Base-by-base conservation (phyloP, 2,113 vertebrate species). In the Perognathus longimembris region DNA sequence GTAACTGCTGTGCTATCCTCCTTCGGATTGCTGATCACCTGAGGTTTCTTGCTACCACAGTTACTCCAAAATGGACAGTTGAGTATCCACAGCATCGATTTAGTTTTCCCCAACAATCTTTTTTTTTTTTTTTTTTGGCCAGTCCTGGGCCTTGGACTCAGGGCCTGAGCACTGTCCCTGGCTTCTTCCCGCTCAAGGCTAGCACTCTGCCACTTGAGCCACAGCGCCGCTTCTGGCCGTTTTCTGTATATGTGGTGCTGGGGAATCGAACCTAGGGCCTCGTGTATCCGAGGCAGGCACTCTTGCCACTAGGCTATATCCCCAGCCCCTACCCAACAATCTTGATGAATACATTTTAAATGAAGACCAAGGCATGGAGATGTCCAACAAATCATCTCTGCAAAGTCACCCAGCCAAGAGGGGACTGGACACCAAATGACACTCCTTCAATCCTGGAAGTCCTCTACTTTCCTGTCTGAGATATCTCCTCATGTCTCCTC, bases 351-450 rank as follows among this genome's bases (percentile, higher is more conserved):
- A 54, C 14, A 54, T 94, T 92, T 38, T 32, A 61, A 54, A 11
- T 17, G 74, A 90, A 78, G 40, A 81, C 38, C 42, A 66, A 89
- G 36, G 32, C 76, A 61, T 21, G 63, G 34, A 54, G 54, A 78
- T n/a, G 32, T 66, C 73, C 71, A 91, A 36, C 28, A 71, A 89
- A 83, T 78, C 82, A 71, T 14, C 26, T 94, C 45, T 50, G 81
- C 61, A 66, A 74, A 92, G 63, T 71, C 59, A 73, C 73, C 54
- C 45, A 74, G 69, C 30, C 14, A 57, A 45, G 24, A 54, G 86
- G 36, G 59, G 81, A 24, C n/a, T 40, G 40, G 66, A 11, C 45
- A 42, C 59, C n/a, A 54, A 54, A 66, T 32, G n/a, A 69, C 22
- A 78, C 22, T 32, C 8, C 12, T 4, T 7, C n/a, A 78, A 69